Evolutionary conservation across 1,140 invertebrate genomes (phyloP).

Genomic region (Megalopta genalis): DNA sequence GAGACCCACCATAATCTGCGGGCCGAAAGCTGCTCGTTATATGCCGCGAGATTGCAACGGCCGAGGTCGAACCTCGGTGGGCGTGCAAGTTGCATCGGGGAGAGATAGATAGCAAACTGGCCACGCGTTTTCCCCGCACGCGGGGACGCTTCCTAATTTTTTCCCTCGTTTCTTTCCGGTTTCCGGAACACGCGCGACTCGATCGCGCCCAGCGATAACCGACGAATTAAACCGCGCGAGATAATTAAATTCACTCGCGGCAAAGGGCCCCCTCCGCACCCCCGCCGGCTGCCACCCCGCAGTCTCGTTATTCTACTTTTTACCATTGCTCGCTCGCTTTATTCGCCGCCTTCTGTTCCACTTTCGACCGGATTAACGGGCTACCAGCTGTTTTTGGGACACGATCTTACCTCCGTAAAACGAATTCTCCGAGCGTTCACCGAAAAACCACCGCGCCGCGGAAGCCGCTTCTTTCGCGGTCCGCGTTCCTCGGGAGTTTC

Average conservation of each 20-base stretch:
- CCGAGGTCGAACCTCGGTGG: slow-evolving; percentile 14
- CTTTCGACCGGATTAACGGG: not conserved
- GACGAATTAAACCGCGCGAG: not conserved
- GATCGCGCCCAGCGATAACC: not conserved
- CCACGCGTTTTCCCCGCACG: not conserved
- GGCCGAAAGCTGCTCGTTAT: slow-evolving; percentile 16
- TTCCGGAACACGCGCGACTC: not conserved
- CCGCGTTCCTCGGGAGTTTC: too few relatives aligned
- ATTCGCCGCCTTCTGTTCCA: not conserved
- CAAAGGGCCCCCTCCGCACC: not conserved
- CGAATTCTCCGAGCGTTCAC: not conserved
- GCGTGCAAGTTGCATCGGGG: not conserved
- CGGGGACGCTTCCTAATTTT: not conserved
- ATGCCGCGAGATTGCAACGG: not conserved
- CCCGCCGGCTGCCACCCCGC: too few relatives aligned
- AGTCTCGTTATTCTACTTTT: not conserved
- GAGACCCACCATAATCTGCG: slow-evolving; percentile 48
- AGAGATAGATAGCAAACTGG: not conserved
- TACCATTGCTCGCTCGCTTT: not conserved
- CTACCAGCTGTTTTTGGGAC: not conserved
- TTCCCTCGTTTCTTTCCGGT: not conserved
- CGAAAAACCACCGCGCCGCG: too few relatives aligned
- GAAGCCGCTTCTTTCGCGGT: too few relatives aligned
- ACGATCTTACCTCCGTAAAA: too few relatives aligned
- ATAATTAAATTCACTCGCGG: not conserved